Evolutionary conservation across 2,797 vertebrate species (phyloP), one percentile per base, ranked within the genome.

Genomic region (Protonibea diacanthus): DNA sequence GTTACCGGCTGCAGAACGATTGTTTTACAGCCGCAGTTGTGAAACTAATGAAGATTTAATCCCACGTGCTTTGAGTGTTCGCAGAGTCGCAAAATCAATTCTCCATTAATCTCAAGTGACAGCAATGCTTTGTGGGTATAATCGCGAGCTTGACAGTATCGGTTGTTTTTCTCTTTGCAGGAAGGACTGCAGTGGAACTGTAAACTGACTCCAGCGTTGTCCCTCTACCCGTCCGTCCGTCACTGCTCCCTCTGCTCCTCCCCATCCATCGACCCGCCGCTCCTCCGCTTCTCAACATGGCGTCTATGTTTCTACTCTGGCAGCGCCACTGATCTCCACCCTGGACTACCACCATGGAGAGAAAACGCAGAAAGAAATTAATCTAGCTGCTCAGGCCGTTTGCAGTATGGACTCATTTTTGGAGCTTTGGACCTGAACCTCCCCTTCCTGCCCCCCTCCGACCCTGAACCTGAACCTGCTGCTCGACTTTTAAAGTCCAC

Each of bases 351-450:
- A 96, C 94, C 91, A 99, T 99, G 98, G 98, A 99, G 97, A 97
- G 97, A 91, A 99, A 99, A 95, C 97, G 98, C 82, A 96, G 97
- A 97, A 99, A 99, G 98, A 99, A 99, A 99, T 97, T 94, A 96
- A 91, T 94, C 90, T 95, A 95, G 92, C 91, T 90, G 86, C 86
- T 86, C 93, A 78, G 95, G 90, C 85, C 65, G 6, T 84, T 88
- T 89, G 71, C 94, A 92, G 74, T 87, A 92, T 91, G 90, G 90
- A 88, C 75, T 90, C 91, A 69, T 92, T 91, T 84, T 82, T 88
- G 74, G 87, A 87, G 81, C 92, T 92, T 11, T 94, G 93, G 94
- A 96, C 97, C 89, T 97, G 96, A 95, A 92, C 90, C 76, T 83
- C 81, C 87, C 48, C 25, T 49, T 69, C 64, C 33, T 38, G 49